Evolutionary conservation across 2,888 invertebrate genomes (phyloP).

Genomic region (Blastobasis adustella): DNA sequence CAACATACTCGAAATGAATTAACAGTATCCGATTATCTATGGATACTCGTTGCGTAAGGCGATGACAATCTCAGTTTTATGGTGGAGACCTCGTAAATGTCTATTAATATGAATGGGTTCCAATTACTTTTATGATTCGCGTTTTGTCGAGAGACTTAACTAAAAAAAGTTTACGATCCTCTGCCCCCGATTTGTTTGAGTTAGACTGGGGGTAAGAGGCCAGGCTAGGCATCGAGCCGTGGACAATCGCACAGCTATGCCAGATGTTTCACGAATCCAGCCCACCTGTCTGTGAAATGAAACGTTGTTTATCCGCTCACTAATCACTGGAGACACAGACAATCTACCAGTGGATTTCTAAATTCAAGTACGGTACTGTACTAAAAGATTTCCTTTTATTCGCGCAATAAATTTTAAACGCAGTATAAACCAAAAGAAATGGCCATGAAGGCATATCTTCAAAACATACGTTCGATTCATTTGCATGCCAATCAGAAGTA

Average conservation of each 20-base stretch:
- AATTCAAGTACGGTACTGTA: too few relatives aligned
- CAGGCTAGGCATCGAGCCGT: conserved; percentile 28
- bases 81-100: conserved; percentile 68
- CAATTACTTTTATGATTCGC: conserved; percentile 75
- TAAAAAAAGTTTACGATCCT: conserved; percentile 69
- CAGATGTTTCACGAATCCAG: conserved; percentile 50
- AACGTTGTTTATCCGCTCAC: neutral
- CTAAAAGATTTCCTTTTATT: too few relatives aligned
- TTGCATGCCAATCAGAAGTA: conserved; percentile 25
- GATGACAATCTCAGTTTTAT: conserved; percentile 74
- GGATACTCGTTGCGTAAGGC: conserved; percentile 49
- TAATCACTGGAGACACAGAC: too few relatives aligned
- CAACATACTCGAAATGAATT: conserved; percentile 55
- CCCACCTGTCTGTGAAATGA: conserved; percentile 30
- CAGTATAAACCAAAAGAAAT: too few relatives aligned
- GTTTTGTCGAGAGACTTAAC: conserved; percentile 64
- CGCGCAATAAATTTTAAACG: too few relatives aligned
- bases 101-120: conserved; percentile 75
- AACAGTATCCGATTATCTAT: conserved; percentile 41
- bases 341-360: too few relatives aligned
- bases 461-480: conserved; percentile 11
- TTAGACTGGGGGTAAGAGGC: conserved; percentile 48
- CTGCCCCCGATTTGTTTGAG: conserved; percentile 54
- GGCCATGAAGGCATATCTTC: too few relatives aligned
- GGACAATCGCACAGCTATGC: conserved; percentile 37